Evolutionary conservation across 2,888 invertebrate genomes (phyloP).

Genomic region (Drosophila sordidula): DNA sequence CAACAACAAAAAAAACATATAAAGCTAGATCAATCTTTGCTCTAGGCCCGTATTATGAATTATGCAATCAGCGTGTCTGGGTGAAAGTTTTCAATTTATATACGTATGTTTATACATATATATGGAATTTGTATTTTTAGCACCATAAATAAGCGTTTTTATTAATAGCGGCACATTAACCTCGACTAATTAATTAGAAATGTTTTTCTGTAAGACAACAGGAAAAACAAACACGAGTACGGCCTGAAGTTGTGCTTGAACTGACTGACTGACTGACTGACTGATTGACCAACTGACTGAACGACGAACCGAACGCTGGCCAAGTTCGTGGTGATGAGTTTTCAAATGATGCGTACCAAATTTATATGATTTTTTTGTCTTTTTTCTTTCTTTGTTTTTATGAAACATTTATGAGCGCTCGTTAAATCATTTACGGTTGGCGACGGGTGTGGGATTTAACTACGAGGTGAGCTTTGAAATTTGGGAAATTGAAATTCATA

Average conservation of each 20-base stretch:
- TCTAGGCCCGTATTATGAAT: constrained; percentile 37
- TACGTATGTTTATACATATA: constrained; percentile 4
- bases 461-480: background rate
- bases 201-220: constrained; percentile 34
- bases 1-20: background rate
- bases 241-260: constrained; percentile 39
- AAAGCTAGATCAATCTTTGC: constrained; percentile 7
- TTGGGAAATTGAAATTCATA: background rate
- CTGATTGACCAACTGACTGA: constrained; percentile 15
- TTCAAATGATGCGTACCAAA: constrained; percentile 72
- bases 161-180: constrained; percentile 77
- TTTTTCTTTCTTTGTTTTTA: constrained; percentile 15
- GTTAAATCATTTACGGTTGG: constrained; percentile 63
- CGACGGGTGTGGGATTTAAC: background rate
- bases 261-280: constrained; percentile 24
- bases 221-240: constrained; percentile 52
- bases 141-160: constrained; percentile 75
- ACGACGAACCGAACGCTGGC: constrained; percentile 18
- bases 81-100: constrained; percentile 61
- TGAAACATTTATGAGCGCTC: constrained; percentile 71
- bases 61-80: constrained; percentile 50
- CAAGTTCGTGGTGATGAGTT: constrained; percentile 65
- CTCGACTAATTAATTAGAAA: constrained; percentile 76
- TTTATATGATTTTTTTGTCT: constrained; percentile 51
- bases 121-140: constrained; percentile 51